Evolutionary conservation across 2,797 vertebrate species (phyloP), one percentile per base, ranked within the genome.

Genomic region (Dryobates pubescens): DNA sequence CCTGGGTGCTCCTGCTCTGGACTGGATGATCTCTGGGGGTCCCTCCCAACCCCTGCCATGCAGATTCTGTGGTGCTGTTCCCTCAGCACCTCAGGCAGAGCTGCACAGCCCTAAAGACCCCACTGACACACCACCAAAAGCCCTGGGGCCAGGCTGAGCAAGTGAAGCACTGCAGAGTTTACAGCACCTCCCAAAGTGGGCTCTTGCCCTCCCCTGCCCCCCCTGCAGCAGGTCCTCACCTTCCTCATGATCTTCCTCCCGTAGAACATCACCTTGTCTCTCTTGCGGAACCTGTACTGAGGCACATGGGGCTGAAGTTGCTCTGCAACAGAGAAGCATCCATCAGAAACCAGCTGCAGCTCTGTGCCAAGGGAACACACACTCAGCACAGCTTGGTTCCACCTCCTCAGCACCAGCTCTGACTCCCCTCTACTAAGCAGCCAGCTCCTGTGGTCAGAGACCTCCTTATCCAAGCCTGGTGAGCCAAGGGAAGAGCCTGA

Each of bases 221-320:
- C 23, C 27, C 36, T 38, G 36, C 36, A 8, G 29, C 3, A 0
- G 2, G 20, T 10, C 6, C 93, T 89, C 77, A 99, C 99, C 98
- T 99, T 99, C 78, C 99, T 98, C 98, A 99, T 99, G 94, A 99
- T 99, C 97, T 99, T 99, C 62, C 99, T 97, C 29, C 99, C 99
- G 1, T 99, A 99, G 96, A 99, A 99, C 98, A 99, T 97, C 69
- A 99, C 98, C 93, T 99, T 99, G 97, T 99, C 98, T 72, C 98
- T 98, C 96, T 99, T 99, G 83, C 98, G 97, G 91, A 99, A 99
- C 30, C 99, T 98, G 96, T 99, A 99, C 67, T 98, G 98, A 68
- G 98, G 98, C 43, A 92, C 94, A 1, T 97, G 98, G 0, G 97
- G 97, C 92, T 98, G 97, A 24, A 94, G 96, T 65, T 97, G 97